Conservation (phyloP, 2,113 vertebrate species). For the Clinocottus analis region DNA sequence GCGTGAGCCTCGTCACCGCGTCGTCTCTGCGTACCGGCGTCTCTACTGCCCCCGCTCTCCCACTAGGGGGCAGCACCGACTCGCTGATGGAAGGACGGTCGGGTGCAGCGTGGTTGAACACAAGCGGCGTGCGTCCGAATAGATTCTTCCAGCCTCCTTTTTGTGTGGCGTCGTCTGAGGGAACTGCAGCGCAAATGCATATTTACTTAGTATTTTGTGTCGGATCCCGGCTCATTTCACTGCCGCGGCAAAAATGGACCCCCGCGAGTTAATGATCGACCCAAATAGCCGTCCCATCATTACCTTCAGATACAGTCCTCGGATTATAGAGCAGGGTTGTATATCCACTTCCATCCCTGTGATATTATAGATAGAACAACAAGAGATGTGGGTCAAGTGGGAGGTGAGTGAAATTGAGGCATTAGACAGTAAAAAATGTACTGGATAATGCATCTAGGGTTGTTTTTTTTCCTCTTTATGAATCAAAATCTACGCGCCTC, state of each 20-base stretch:
- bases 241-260: neutral
- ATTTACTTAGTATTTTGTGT: neutral
- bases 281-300: neutral
- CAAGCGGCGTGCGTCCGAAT: neutral
- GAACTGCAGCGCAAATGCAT: neutral
- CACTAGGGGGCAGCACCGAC: constrained; percentile 70
- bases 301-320: constrained; percentile 16
- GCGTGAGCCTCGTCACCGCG: neutral
- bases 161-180: neutral
- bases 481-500: neutral
- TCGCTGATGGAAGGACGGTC: constrained; percentile 17
- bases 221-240: neutral
- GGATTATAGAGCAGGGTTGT: constrained; percentile 3
- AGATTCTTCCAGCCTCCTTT: neutral
- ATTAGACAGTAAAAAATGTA: neutral
- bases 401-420: neutral
- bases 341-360: neutral
- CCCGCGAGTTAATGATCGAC: neutral
- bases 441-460: neutral
- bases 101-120: neutral
- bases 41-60: neutral
- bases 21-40: too few species aligned
- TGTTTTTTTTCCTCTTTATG: too few species aligned
- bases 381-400: too few species aligned
- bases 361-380: neutral